phyloP scores from a whole-genome alignment of 2,113 vertebrate species.

The Donacobius atricapilla region DNA sequence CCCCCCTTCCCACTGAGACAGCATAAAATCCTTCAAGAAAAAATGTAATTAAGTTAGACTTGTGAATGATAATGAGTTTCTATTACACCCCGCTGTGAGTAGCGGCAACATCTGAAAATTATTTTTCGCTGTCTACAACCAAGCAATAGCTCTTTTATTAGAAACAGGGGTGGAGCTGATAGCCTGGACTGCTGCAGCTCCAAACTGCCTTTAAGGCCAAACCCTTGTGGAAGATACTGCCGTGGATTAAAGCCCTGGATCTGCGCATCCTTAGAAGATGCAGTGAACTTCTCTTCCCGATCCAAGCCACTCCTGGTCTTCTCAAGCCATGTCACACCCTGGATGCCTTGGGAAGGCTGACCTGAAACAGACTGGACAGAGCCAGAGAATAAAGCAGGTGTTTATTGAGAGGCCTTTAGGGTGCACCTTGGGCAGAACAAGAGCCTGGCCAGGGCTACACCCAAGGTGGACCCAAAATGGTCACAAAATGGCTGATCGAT shows the following conservation, averaged over 20 bases:
- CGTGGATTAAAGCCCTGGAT: neutral
- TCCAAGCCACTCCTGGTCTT: neutral
- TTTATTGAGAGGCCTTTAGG: neutral
- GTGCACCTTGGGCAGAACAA: neutral
- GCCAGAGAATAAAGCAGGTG: neutral
- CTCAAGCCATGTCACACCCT: neutral
- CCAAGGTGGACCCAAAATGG: neutral
- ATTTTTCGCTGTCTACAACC: slow-evolving; percentile 5
- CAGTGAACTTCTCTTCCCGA: neutral
- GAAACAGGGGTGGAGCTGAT: neutral
- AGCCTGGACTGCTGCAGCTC: neutral
- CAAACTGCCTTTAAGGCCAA: neutral
- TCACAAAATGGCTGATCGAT: neutral
- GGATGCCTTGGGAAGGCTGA: neutral
- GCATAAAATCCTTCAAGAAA: slow-evolving; percentile 41
- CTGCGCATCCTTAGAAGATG: neutral
- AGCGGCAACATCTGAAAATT: slow-evolving; percentile 50
- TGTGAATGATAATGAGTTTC: slow-evolving; percentile 61
- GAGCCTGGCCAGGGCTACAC: neutral
- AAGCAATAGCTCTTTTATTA: slow-evolving; percentile 26
- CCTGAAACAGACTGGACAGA: neutral
- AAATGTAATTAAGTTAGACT: slow-evolving; percentile 68
- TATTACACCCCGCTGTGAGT: slow-evolving; percentile 58
- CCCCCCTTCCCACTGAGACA: slow-evolving; percentile 2
- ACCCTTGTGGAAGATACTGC: neutral